Conservation (phyloP, 2,888 invertebrate genomes). For the Teinopalpus imperialis region DNA sequence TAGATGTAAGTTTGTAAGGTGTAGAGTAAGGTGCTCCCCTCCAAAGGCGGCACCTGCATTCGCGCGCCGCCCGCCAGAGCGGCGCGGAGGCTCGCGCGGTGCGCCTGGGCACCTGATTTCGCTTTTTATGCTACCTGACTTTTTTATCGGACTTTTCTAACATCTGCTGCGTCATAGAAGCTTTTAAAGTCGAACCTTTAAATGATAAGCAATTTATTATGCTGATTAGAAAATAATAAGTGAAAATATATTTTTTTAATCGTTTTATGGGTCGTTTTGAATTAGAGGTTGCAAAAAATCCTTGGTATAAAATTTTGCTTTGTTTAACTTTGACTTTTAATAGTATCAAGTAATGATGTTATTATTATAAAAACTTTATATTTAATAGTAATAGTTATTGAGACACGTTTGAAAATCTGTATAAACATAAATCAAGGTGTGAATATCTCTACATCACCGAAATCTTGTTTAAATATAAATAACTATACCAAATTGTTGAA, state of each 20-base stretch:
- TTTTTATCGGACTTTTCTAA: conserved; percentile 39
- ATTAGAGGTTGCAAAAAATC: background rate
- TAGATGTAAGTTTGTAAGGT: conserved; percentile 62
- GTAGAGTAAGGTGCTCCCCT: conserved; percentile 78
- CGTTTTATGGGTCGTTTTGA: background rate
- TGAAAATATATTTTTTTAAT: too few species aligned
- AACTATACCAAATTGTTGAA: too few species aligned
- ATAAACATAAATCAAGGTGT: too few species aligned
- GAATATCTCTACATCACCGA: too few species aligned
- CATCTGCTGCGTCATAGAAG: conserved; percentile 37
- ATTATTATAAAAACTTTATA: too few species aligned
- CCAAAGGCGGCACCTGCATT: conserved; percentile 78
- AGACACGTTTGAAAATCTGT: too few species aligned
- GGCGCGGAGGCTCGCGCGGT: conserved; percentile 56
- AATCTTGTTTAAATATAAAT: too few species aligned
- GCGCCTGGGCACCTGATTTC: conserved; percentile 62
- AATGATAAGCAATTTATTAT: conserved; percentile 26
- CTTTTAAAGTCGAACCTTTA: conserved; percentile 21
- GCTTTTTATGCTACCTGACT: conserved; percentile 51
- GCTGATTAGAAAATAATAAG: conserved; percentile 16
- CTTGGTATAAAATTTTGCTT: too few species aligned
- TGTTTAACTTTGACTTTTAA: too few species aligned
- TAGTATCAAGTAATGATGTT: too few species aligned
- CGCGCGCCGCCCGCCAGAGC: conserved; percentile 74
- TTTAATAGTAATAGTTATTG: too few species aligned